These are phyloP conservation scores for Aproaerema taeniolella DNA, from an alignment of 2,888 invertebrate species.

Conservation along the genomic window DNA sequence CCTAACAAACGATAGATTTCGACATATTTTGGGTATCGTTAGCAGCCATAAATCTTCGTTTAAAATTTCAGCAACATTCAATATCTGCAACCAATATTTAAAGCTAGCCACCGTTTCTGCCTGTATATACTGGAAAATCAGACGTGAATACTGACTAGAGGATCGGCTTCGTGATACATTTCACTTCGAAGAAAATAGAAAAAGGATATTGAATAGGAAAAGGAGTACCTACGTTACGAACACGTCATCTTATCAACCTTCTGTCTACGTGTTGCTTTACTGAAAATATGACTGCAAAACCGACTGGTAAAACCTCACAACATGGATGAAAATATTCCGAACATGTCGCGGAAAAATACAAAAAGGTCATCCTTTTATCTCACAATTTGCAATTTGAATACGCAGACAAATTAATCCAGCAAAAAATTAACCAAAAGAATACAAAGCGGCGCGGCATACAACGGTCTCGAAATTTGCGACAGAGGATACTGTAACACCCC, in stretches of 20 bases:
- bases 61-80: slow-evolving; percentile 6
- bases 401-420: slow-evolving; percentile 71
- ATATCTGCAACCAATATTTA: slow-evolving; percentile 11
- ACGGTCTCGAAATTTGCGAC: slow-evolving; percentile 56
- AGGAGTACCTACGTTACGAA: slow-evolving; percentile 47
- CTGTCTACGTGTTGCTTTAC: slow-evolving; percentile 28
- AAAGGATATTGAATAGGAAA: slow-evolving; percentile 64
- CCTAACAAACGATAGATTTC: too few relatives aligned
- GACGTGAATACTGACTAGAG: slow-evolving; percentile 33
- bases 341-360: slow-evolving; percentile 33
- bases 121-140: slow-evolving; percentile 31
- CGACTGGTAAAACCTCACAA: slow-evolving; percentile 2
- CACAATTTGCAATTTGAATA: slow-evolving; percentile 72
- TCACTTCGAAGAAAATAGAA: slow-evolving; percentile 37
- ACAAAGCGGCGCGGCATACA: slow-evolving; percentile 49
- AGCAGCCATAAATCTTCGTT: neutral
- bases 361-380: slow-evolving; percentile 63
- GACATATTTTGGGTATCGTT: neutral
- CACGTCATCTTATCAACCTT: slow-evolving; percentile 52
- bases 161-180: slow-evolving; percentile 23
- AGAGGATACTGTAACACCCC: slow-evolving; percentile 40
- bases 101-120: slow-evolving; percentile 18
- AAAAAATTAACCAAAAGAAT: slow-evolving; percentile 64
- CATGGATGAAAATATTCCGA: slow-evolving; percentile 25
- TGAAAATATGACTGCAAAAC: slow-evolving; percentile 27